Evolutionary conservation across 2,888 invertebrate species (phyloP).

Genomic region (Ecliptopera silaceata): DNA sequence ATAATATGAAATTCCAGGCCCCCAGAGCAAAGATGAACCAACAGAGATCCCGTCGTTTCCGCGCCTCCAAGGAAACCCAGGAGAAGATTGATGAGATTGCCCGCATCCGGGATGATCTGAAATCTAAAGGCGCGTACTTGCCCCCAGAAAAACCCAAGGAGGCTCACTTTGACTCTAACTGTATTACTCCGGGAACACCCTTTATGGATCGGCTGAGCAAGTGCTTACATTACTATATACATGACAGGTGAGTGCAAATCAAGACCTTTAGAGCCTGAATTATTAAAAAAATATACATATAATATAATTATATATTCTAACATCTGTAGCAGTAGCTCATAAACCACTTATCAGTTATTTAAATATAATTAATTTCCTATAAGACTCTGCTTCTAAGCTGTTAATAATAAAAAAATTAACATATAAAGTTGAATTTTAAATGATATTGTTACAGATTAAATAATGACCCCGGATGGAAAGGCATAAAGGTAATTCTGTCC

Average conservation of each 20-base stretch:
- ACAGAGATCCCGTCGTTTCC: slow-evolving; percentile 97
- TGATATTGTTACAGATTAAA: slow-evolving; percentile 86
- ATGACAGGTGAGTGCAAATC: slow-evolving; percentile 86
- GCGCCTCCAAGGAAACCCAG: slow-evolving; percentile 96
- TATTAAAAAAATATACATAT: no score
- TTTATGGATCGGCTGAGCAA: slow-evolving; percentile 96
- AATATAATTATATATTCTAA: no score
- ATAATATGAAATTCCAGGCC: slow-evolving; percentile 80
- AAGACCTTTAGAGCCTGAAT: no score
- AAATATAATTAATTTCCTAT: no score
- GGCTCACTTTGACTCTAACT: slow-evolving; percentile 99
- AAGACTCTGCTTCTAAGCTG: no score
- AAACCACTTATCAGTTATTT: no score
- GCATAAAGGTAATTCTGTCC: slow-evolving; percentile 97
- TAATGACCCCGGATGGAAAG: slow-evolving; percentile 97
- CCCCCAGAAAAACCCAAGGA: slow-evolving; percentile 95
- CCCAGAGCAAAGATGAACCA: slow-evolving; percentile 99
- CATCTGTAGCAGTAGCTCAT: no score
- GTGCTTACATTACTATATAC: slow-evolving; percentile 93
- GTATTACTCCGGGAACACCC: slow-evolving; percentile 99
- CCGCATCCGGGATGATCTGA: slow-evolving; percentile 88
- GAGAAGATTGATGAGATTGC: slow-evolving; percentile 95
- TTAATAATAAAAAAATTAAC: no score
- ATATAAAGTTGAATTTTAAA: no score
- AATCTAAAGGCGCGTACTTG: slow-evolving; percentile 87